Evolutionary conservation across 1,140 invertebrate genomes (phyloP).

Genomic region (Apis laboriosa): DNA sequence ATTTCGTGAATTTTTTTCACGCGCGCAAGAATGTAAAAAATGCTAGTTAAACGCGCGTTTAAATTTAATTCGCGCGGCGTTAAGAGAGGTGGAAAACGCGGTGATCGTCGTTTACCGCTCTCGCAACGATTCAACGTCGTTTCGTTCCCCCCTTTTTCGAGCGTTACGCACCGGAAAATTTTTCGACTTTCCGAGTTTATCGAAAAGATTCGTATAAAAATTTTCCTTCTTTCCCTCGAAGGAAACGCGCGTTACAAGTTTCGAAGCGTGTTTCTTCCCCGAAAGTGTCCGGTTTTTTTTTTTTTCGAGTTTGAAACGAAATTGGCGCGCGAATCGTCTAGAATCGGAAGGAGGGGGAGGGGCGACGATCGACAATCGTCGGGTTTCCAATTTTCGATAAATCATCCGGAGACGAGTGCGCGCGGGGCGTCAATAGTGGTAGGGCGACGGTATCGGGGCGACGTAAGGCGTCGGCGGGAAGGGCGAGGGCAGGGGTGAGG

Average conservation of each 20-base stretch:
- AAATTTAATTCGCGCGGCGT: slow-evolving; percentile 25
- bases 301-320: not conserved
- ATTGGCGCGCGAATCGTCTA: slow-evolving; percentile 18
- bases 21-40: not conserved
- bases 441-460: slow-evolving; percentile 48
- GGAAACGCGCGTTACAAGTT: no score
- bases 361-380: slow-evolving; percentile 65
- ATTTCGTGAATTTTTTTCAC: not conserved
- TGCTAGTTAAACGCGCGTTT: slow-evolving; percentile 22
- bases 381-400: slow-evolving; percentile 69
- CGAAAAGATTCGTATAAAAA: no score
- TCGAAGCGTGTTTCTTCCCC: not conserved
- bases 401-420: slow-evolving; percentile 64
- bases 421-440: slow-evolving; percentile 62
- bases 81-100: slow-evolving; percentile 17
- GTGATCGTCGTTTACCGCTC: slow-evolving; percentile 40
- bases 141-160: not conserved
- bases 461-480: slow-evolving; percentile 62
- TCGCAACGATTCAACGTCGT: slow-evolving; percentile 22
- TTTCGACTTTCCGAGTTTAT: not conserved
- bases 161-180: not conserved
- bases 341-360: not conserved
- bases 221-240: no score
- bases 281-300: no score
- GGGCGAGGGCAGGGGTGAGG: slow-evolving; percentile 50